Evolutionary conservation across 2,888 invertebrate genomes (phyloP).

Genomic region (Glaucopsyche alexis): DNA sequence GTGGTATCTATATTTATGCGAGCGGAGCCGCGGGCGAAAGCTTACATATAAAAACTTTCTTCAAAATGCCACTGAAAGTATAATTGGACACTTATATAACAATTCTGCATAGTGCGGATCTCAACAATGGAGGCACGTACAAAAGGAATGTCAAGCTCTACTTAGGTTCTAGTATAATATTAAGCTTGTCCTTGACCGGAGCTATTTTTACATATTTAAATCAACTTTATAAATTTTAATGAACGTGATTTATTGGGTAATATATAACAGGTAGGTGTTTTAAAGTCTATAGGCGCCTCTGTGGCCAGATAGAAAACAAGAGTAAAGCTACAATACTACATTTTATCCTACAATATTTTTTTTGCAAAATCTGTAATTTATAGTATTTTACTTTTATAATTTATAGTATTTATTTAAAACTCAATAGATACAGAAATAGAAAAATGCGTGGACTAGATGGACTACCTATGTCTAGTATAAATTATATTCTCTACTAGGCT

Average conservation of each 20-base stretch:
- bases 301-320: neutral
- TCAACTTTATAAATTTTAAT: neutral
- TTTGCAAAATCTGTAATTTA: too few relatives aligned
- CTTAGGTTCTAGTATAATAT: constrained; percentile 5
- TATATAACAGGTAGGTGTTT: neutral
- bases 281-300: neutral
- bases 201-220: constrained; percentile 20
- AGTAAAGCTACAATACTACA: neutral
- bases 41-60: neutral
- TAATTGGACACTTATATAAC: neutral
- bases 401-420: too few relatives aligned
- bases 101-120: neutral
- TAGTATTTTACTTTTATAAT: too few relatives aligned
- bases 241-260: neutral
- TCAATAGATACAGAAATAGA: too few relatives aligned
- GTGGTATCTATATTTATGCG: too few relatives aligned
- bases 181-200: constrained; percentile 17
- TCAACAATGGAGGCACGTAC: neutral
- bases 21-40: too few relatives aligned
- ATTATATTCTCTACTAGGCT: too few relatives aligned
- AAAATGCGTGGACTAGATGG: too few relatives aligned
- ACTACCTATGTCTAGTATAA: too few relatives aligned
- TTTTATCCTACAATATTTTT: neutral
- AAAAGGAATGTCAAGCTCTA: neutral
- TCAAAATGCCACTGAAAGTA: neutral